Evolutionary conservation across 2,113 vertebrate species (phyloP).

Genomic region (Calyptomena viridis): DNA sequence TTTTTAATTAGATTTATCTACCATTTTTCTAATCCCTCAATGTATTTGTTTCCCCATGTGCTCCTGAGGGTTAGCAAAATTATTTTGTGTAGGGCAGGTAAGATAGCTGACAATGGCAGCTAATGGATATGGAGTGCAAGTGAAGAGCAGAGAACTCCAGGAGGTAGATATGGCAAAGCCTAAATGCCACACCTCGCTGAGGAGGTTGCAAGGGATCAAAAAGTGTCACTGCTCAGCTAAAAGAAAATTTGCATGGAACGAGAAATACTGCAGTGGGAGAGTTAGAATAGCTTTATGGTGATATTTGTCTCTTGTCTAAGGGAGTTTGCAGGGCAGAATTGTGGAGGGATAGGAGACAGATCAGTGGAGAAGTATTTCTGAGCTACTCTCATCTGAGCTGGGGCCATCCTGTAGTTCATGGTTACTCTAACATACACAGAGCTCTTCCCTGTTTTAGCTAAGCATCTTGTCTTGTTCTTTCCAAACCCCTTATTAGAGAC

Average conservation of each 20-base stretch:
- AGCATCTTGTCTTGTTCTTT: neutral
- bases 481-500: neutral
- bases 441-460: neutral
- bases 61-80: neutral
- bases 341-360: neutral
- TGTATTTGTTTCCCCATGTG: fast-evolving
- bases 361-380: neutral
- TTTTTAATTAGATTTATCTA: neutral
- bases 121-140: neutral
- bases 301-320: neutral
- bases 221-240: neutral
- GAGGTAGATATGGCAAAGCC: neutral
- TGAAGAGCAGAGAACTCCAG: neutral
- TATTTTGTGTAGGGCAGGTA: neutral
- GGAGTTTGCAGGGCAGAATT: neutral
- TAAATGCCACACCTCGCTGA: neutral
- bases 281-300: neutral
- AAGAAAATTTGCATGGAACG: neutral
- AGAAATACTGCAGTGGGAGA: neutral
- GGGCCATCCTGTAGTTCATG: neutral
- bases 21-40: neutral
- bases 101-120: neutral
- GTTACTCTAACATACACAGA: neutral
- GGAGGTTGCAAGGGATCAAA: neutral
- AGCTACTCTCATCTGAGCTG: neutral